Evolutionary conservation across 2,113 vertebrate species (phyloP).

Genomic region (Pituophis catenifer): DNA sequence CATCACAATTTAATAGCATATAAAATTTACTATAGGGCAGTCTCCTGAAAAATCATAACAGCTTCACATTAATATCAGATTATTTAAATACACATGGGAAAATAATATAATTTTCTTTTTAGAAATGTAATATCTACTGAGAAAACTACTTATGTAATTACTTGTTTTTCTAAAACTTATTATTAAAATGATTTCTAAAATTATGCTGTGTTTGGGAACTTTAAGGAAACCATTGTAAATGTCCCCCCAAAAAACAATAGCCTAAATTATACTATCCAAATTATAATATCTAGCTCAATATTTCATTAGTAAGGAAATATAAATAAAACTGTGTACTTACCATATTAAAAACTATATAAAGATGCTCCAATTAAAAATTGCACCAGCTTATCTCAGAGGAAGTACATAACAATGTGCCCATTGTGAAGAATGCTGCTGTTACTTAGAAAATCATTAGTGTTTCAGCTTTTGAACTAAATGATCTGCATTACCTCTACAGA

Average conservation of each 20-base stretch:
- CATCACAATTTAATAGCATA: background rate
- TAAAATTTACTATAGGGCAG: background rate
- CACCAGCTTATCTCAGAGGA: slow-evolving; percentile 22
- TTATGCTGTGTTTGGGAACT: background rate
- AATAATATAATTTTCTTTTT: background rate
- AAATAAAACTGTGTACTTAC: background rate
- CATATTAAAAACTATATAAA: slow-evolving; percentile 43
- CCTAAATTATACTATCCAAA: background rate
- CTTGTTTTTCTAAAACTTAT: background rate
- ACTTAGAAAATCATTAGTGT: background rate
- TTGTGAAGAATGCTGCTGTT: slow-evolving; percentile 20
- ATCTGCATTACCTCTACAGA: slow-evolving; percentile 75
- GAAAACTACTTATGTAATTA: background rate
- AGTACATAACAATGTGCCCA: slow-evolving; percentile 14
- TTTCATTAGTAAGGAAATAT: background rate
- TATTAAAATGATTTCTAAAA: background rate
- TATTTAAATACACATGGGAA: background rate
- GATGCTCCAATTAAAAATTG: slow-evolving; percentile 38
- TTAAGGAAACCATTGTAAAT: background rate
- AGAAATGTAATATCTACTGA: background rate
- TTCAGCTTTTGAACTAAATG: slow-evolving; percentile 43
- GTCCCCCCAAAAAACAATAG: background rate
- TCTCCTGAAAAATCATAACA: background rate
- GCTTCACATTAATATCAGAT: background rate
- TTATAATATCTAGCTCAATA: background rate